Base-by-base conservation (phyloP, 2,888 invertebrate genomes). In the Sarcophaga variegata region DNA sequence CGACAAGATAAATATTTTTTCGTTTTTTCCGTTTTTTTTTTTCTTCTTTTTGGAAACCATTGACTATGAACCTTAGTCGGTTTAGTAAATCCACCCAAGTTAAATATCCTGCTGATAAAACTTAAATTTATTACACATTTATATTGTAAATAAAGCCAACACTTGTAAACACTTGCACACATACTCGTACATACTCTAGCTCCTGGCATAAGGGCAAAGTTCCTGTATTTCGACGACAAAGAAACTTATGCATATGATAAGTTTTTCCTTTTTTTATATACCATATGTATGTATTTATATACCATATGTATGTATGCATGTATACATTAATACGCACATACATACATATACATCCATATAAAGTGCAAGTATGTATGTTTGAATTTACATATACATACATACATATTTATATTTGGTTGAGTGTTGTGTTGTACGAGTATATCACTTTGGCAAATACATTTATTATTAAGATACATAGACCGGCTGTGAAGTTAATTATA, bases 401-500 rank as follows among this genome's bases (percentile, higher is more conserved):
- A 10, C 37, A 20, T 20, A 11, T 66, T 10, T 17, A 37, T n/a
- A 10, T 4, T 25, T 72, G 6, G 54, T 54, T 37, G 8, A 6
- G 6, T 6, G 3, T 3, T 37, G 14, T 14, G 10, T 37, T 37
- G 4, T 17, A 4, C 14, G 54, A 54, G 54, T 54, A 54, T 54
- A 54, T 54, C 54, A 54, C 54, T 54, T 54, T 54, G 17, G 54
- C 54, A 54, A 54, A 54, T 54, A 54, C 4, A 62, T 59, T 66
- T 69, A 20, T 3, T 12, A 69, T 81, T 75, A 62, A 75, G 49
- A 49, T 72, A 78, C 49, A 63, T 54, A 60, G 62, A 76, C 79
- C 88, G 87, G 85, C 86, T 87, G 89, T 89, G 89, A 90, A 91
- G 89, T 89, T 90, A 89, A 91, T 91, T 91, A 91, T 89, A 90